Evolutionary conservation across 2,113 vertebrate genomes (phyloP).

Genomic region (Chroicocephalus ridibundus): DNA sequence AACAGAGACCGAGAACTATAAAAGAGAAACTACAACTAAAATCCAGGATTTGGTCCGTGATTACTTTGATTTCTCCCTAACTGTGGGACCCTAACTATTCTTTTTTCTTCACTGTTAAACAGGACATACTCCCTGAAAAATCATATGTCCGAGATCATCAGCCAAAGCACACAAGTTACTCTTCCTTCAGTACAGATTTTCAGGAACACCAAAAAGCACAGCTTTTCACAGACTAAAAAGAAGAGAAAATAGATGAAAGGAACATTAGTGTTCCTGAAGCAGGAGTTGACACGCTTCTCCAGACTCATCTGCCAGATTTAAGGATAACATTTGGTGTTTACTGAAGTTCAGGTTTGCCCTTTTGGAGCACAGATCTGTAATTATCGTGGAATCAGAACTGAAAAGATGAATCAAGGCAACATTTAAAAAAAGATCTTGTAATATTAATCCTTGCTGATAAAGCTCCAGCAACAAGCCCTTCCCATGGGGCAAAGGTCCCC

Average conservation of each 20-base stretch:
- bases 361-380: not conserved
- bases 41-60: not conserved
- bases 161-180: not conserved
- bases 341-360: not conserved
- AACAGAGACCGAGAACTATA: not conserved
- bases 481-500: not conserved
- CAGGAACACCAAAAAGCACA: not conserved
- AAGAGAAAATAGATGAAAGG: not conserved
- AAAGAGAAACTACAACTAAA: not conserved
- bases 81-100: fast-evolving
- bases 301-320: not conserved
- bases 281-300: not conserved
- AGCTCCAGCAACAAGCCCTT: not conserved
- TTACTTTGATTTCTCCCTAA: not conserved
- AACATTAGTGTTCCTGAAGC: not conserved
- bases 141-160: not conserved
- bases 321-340: not conserved
- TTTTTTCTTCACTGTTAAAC: not conserved
- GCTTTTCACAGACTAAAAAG: not conserved
- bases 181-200: not conserved
- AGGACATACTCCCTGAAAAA: not conserved
- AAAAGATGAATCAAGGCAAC: not conserved
- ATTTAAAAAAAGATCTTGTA: not conserved
- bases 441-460: not conserved
- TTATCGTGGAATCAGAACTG: not conserved